Percentiles rank a stretch among this genome's conserved stretches.
Conservation (phyloP, 53 echinoderm and acorn worm genomes). For the Astropecten irregularis region DNA sequence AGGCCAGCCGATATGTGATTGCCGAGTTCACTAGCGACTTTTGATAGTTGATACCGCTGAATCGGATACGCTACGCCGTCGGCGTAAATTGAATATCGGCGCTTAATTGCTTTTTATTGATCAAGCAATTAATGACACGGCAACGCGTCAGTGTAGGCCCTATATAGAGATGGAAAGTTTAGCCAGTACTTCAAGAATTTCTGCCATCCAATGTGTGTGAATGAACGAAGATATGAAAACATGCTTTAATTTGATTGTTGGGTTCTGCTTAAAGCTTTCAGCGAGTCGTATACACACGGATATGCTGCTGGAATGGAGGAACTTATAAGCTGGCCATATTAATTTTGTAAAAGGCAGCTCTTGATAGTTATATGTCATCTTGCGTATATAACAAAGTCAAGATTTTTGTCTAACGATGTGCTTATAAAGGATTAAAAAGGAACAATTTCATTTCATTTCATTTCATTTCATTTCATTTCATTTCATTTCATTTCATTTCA, state of each 20-base stretch:
- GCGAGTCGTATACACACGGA: no score
- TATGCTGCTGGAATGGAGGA: no score
- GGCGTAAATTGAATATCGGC: constrained; percentile 47
- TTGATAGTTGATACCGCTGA: background rate
- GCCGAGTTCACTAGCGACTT: constrained; percentile 9
- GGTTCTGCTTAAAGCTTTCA: background rate
- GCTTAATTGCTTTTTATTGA: constrained; percentile 56
- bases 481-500: no score
- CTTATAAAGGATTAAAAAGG: no score
- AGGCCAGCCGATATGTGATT: constrained; percentile 8
- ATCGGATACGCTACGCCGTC: background rate
- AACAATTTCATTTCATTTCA: no score
- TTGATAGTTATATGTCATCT: no score
- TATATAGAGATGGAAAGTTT: background rate
- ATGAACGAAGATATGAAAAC: background rate
- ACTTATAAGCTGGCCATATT: no score
- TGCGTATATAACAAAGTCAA: no score
- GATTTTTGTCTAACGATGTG: no score
- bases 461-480: no score
- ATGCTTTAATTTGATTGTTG: constrained; percentile 37
- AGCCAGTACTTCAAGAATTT: constrained; percentile 1
- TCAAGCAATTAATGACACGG: constrained; percentile 29
- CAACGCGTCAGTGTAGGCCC: constrained; percentile 4
- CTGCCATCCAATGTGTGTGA: background rate
- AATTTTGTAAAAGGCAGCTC: no score